Percentiles rank a stretch among this genome's conserved stretches.
Evolutionary conservation across 37 sponge, comb jelly and placozoan genomes (phyloP).

Genomic region (Bolinopsis microptera): DNA sequence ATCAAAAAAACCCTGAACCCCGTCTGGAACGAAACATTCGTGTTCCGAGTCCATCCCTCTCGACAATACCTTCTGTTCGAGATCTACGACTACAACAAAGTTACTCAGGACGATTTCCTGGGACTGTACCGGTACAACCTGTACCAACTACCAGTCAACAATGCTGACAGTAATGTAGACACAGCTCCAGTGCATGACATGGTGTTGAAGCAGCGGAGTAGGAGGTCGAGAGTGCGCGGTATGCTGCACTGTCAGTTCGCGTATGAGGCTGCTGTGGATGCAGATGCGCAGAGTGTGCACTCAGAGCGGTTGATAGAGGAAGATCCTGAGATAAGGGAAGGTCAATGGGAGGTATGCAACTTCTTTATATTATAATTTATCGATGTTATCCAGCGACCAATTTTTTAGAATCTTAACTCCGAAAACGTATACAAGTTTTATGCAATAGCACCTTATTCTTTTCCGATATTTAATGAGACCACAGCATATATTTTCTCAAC

Average conservation of each 20-base stretch:
- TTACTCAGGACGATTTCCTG: constrained; percentile 56
- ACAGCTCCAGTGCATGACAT: constrained; percentile 14
- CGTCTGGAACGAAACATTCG: constrained; percentile 9
- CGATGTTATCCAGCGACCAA: too few species aligned
- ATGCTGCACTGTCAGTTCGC: neutral
- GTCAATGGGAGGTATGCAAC: neutral
- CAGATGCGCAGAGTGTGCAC: neutral
- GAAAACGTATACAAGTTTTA: too few species aligned
- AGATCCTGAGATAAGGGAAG: neutral
- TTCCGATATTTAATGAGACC: too few species aligned
- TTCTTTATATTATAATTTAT: too few species aligned
- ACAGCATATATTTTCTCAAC: too few species aligned
- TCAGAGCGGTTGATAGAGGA: neutral
- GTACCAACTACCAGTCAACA: constrained; percentile 58
- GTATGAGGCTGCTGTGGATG: neutral
- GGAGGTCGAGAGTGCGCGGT: constrained; percentile 20
- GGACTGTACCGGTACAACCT: constrained; percentile 53
- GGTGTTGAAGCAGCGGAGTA: constrained; percentile 25
- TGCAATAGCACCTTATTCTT: too few species aligned
- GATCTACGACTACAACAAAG: constrained; percentile 50
- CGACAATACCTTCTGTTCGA: constrained; percentile 47
- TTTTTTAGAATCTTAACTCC: too few species aligned
- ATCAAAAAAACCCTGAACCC: constrained; percentile 52
- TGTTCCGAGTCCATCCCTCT: constrained; percentile 22
- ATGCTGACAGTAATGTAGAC: neutral